Base-by-base conservation (phyloP, 2,113 vertebrate species). In the Elgaria multicarinata region DNA sequence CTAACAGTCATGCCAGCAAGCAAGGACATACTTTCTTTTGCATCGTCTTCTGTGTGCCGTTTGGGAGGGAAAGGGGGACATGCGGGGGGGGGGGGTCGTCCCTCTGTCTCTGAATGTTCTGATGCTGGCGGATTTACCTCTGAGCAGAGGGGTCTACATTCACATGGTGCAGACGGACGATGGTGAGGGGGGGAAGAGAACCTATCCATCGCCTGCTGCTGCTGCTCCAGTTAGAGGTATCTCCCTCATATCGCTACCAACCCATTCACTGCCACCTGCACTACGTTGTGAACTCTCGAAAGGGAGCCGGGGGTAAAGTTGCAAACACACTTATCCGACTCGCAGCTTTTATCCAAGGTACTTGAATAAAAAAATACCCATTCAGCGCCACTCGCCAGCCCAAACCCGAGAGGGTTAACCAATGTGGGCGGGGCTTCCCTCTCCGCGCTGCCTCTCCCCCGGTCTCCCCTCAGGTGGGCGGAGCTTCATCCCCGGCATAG, bases 401-500 rank as follows among this genome's bases (percentile, higher is more conserved):
- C 81, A 2, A 22, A 13, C 44, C 55, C 33, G 44, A 78, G 6
- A 42, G 88, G 28, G 88, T 89, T 89, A 89, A 89, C 3, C 9
- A 2, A 28, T 31, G 67, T n/a, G 62, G 81, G 74, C 72, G 82
- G 62, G 74, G 42, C 13, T 58, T 10, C 46, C 9, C 39, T 20
- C 13, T 31, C 55, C 13, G 50, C 83, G 42, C 74, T 31, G 76
- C 55, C 58, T n/a, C 93, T 93, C 93, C 91, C 91, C 64, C 7
- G 1, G 22, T 20, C 10, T 90, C 36, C 92, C 90, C 78, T 71
- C 72, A 62, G 42, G 53, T 28, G 91, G 91, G 92, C 58, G 94
- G 93, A 92, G 94, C 78, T 76, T 75, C 2, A 1, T 90, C 79
- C 74, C 78, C 53, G 91, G 92, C 93, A 82, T 24, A 91, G 95